phyloP scores from a whole-genome alignment of 2,797 vertebrate species.

The Catostomus latipinnis region DNA sequence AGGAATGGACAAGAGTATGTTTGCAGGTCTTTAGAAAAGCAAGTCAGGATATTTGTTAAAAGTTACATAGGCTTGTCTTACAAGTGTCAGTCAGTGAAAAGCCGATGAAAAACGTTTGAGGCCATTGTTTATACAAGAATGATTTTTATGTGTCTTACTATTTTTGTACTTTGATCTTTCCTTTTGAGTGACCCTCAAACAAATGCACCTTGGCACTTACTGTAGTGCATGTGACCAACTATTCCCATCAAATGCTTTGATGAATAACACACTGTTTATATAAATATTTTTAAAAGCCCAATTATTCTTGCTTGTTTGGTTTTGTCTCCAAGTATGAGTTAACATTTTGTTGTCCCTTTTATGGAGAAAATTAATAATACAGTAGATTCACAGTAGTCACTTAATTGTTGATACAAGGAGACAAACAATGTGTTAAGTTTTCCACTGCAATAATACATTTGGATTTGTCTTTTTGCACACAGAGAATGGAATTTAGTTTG shows the following conservation, averaged over 20 bases:
- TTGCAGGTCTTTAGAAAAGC: not conserved
- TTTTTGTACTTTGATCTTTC: conserved; percentile 9
- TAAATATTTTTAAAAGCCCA: conserved; percentile 41
- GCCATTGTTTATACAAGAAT: not conserved
- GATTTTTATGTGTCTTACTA: not conserved
- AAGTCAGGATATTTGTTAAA: conserved; percentile 15
- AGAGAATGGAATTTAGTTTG: not conserved
- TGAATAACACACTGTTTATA: conserved; percentile 9
- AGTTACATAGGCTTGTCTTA: not conserved
- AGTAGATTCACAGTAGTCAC: not conserved
- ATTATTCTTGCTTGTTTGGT: not conserved
- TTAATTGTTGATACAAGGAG: not conserved
- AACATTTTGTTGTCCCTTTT: not conserved
- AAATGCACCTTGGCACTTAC: conserved; percentile 63
- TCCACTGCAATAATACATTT: not conserved
- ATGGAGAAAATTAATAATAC: not conserved
- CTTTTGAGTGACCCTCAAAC: conserved; percentile 22
- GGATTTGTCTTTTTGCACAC: conserved; percentile 2
- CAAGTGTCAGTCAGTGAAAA: conserved; percentile 26
- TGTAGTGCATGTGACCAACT: conserved; percentile 51
- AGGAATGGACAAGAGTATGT: not conserved
- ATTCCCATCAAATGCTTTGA: conserved; percentile 30
- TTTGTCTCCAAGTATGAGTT: conserved; percentile 30
- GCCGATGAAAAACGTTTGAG: not conserved
- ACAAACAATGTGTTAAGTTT: not conserved